phyloP scores from a whole-genome alignment of 2,113 vertebrate species.

The Limnothrissa miodon region DNA sequence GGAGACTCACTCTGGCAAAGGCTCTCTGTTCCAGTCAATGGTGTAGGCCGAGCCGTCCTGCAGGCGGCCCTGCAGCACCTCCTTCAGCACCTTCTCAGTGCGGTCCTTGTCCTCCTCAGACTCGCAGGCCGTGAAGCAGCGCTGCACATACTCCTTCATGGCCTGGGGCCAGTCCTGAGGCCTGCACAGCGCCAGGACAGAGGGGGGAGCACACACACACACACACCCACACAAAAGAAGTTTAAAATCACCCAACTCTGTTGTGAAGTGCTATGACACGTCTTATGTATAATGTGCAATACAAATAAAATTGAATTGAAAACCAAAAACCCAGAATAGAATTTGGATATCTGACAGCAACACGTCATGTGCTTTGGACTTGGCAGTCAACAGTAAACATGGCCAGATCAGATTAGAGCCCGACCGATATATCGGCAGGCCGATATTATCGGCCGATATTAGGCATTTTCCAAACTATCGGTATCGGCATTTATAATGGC shows the following conservation, averaged over 20 bases:
- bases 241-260: too few relatives aligned
- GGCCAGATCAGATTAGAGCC: too few relatives aligned
- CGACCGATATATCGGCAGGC: too few relatives aligned
- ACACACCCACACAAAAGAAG: too few relatives aligned
- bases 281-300: too few relatives aligned
- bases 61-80: constrained; percentile 84
- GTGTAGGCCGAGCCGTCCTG: constrained; percentile 92
- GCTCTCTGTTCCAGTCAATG: constrained; percentile 88
- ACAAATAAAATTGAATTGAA: too few relatives aligned
- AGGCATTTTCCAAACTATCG: too few relatives aligned
- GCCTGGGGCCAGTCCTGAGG: constrained; percentile 90
- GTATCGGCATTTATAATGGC: too few relatives aligned
- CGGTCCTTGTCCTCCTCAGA: constrained; percentile 89
- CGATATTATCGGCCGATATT: too few relatives aligned
- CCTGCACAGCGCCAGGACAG: constrained; percentile 54
- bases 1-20: constrained; percentile 77
- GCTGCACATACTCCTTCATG: constrained; percentile 93
- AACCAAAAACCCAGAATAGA: background rate
- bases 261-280: too few relatives aligned
- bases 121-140: constrained; percentile 90
- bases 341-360: background rate
- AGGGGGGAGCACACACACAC: background rate
- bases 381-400: background rate
- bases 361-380: background rate
- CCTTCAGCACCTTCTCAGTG: constrained; percentile 88